phyloP scores from a whole-genome alignment of 2,797 vertebrate species.

The Pelochelys cantorii region DNA sequence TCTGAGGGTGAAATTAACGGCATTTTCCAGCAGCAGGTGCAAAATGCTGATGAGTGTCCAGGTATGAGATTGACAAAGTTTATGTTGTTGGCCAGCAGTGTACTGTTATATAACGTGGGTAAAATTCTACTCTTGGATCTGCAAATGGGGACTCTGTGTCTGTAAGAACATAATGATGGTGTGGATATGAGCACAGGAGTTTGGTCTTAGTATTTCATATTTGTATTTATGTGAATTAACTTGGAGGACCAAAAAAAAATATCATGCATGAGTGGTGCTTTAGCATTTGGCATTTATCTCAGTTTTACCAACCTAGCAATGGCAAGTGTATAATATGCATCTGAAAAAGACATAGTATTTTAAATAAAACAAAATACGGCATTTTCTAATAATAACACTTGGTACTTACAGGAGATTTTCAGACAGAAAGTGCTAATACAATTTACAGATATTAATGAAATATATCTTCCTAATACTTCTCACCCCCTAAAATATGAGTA shows the following conservation, averaged over 20 bases:
- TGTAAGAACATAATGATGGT: not conserved
- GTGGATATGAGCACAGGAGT: not conserved
- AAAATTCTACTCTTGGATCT: not conserved
- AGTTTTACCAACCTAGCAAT: not conserved
- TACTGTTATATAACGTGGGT: rapidly evolving
- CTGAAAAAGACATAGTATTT: not conserved
- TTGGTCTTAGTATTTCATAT: not conserved
- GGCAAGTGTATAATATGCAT: not conserved
- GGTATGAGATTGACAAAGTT: conserved; percentile 49
- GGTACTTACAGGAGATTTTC: not conserved
- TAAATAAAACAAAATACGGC: not conserved
- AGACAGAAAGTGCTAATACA: not conserved
- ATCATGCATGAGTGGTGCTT: not conserved
- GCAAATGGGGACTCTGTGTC: not conserved
- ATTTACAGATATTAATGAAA: not conserved
- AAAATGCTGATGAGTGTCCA: not conserved
- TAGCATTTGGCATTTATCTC: not conserved
- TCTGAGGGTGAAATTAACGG: not conserved
- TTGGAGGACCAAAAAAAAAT: not conserved
- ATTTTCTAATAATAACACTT: not conserved
- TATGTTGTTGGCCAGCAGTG: not conserved
- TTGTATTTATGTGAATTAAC: not conserved
- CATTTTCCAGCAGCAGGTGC: not conserved
- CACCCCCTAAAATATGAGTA: not conserved
- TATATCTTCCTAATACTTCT: not conserved